phyloP scores from a whole-genome alignment of 2,888 invertebrate species.

The Meganola albula region DNA sequence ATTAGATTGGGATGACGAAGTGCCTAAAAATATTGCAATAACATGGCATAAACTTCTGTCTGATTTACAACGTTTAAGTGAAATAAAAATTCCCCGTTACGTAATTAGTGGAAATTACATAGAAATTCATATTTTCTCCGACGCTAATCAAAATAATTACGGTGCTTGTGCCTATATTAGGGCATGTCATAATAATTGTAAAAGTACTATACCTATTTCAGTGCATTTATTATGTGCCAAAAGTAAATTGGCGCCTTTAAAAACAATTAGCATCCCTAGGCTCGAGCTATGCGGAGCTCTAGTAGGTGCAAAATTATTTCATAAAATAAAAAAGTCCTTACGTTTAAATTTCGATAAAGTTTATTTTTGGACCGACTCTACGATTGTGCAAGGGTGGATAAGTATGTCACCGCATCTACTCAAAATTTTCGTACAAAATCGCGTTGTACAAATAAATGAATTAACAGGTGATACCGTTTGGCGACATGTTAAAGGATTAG shows the following conservation, averaged over 20 bases:
- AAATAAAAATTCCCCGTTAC: no score
- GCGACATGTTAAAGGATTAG: conserved; percentile 20
- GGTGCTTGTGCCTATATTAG: conserved; percentile 30
- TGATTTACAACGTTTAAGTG: no score
- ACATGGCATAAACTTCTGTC: no score
- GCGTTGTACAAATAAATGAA: conserved; percentile 20
- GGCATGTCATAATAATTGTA: conserved; percentile 9
- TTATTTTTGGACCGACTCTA: conserved; percentile 28
- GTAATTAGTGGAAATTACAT: no score
- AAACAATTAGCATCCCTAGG: conserved; percentile 28
- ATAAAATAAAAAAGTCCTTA: conserved; percentile 10
- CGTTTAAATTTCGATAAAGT: conserved; percentile 6
- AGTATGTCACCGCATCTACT: conserved; percentile 10
- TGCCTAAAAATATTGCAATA: conserved; percentile 18
- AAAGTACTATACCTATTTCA: conserved; percentile 14
- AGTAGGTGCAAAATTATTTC: conserved; percentile 16
- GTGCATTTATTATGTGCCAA: conserved; percentile 27
- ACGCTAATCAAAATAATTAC: conserved; percentile 26
- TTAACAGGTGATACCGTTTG: conserved; percentile 12
- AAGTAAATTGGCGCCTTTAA: conserved; percentile 28
- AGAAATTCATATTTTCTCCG: conserved; percentile 30
- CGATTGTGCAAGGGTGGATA: conserved; percentile 24
- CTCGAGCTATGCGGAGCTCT: conserved; percentile 27
- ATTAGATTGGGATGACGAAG: conserved; percentile 25
- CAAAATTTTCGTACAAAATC: conserved; percentile 26